These are phyloP conservation scores for Hipparchia semele DNA, from an alignment of 2,888 invertebrate species.

Conservation along the genomic window DNA sequence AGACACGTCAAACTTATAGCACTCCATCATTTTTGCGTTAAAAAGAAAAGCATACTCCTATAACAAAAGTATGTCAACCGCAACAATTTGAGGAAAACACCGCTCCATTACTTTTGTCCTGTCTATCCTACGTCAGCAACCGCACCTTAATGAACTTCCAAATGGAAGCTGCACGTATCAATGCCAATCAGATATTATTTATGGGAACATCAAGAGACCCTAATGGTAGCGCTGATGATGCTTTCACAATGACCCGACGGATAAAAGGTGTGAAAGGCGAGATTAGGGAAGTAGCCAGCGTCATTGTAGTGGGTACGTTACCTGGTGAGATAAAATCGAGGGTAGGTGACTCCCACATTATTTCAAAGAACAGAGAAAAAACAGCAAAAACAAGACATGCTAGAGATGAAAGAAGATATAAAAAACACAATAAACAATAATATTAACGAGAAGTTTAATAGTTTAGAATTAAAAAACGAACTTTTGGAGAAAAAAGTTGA, in stretches of 20 bases:
- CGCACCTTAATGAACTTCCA: constrained; percentile 76
- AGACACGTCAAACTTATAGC: too few relatives aligned
- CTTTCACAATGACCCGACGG: constrained; percentile 50
- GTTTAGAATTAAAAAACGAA: too few relatives aligned
- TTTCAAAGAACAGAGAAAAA: too few relatives aligned
- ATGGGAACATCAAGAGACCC: constrained; percentile 69
- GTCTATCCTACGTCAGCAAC: constrained; percentile 57
- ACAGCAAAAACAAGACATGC: too few relatives aligned
- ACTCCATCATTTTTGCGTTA: too few relatives aligned
- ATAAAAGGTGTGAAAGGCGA: constrained; percentile 43
- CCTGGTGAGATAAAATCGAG: not conserved
- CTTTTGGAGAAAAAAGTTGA: too few relatives aligned
- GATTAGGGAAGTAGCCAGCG: constrained; percentile 38
- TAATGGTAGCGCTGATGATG: constrained; percentile 64
- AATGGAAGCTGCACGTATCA: constrained; percentile 78
- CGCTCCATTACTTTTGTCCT: constrained; percentile 45
- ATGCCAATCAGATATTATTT: constrained; percentile 76
- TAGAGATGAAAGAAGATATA: too few relatives aligned
- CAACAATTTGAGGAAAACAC: not conserved
- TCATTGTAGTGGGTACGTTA: constrained; percentile 30
- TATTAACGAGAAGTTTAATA: too few relatives aligned
- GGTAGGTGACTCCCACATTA: too few relatives aligned
- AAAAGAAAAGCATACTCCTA: too few relatives aligned
- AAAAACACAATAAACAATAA: too few relatives aligned
- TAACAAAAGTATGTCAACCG: too few relatives aligned